A percentile compares a stretch with the other conserved stretches of the same genome.
Evolutionary conservation across 2,797 vertebrate species (phyloP).

Genomic region (Adelosebastes latens): DNA sequence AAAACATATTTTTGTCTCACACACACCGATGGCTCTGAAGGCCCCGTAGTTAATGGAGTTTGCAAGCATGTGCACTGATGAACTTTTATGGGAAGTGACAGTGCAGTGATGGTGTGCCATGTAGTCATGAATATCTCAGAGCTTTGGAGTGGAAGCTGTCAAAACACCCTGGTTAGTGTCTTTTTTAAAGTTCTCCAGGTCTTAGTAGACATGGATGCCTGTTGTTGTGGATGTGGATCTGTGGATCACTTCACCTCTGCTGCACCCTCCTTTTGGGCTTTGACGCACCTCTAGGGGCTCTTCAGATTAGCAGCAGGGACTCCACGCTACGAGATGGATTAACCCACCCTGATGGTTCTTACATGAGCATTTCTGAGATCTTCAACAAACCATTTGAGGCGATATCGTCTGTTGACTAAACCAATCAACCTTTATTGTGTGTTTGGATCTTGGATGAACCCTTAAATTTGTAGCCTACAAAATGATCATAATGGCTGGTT

Average conservation of each 20-base stretch:
- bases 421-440: background rate
- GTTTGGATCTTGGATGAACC: background rate
- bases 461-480: background rate
- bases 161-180: slow-evolving; percentile 22
- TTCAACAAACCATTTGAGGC: background rate
- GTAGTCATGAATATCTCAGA: slow-evolving; percentile 56
- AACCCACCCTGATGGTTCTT: background rate
- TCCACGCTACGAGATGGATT: background rate
- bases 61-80: slow-evolving; percentile 34
- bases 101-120: slow-evolving; percentile 14
- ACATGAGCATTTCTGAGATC: background rate
- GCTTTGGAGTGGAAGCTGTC: slow-evolving; percentile 23
- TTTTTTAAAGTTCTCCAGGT: slow-evolving; percentile 13
- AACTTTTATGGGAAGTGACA: slow-evolving; percentile 61
- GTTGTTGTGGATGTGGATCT: slow-evolving; percentile 16
- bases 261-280: background rate
- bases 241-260: background rate
- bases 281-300: background rate
- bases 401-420: background rate
- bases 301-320: background rate
- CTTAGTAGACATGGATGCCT: background rate
- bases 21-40: slow-evolving; percentile 30
- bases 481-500: background rate
- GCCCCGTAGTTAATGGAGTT: slow-evolving; percentile 41
- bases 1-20: slow-evolving; percentile 59